Evolutionary conservation across 2,113 vertebrate species (phyloP), one percentile per base, ranked within the genome.

Genomic region (Mohoua ochrocephala): DNA sequence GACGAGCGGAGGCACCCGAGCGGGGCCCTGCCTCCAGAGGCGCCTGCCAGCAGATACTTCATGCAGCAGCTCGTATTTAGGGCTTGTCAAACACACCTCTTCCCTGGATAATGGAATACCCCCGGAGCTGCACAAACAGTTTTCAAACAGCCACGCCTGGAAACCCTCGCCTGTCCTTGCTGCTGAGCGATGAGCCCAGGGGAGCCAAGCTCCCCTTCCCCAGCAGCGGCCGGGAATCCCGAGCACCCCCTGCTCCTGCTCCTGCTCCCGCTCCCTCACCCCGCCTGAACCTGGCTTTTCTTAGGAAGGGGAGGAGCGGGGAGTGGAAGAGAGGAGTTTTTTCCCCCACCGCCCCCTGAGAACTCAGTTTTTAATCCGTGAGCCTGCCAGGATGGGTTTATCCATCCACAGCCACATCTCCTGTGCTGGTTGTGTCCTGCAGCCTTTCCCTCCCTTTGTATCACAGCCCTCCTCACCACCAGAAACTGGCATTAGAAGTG

Each of bases 21-120:
- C 77, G 37, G 50, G 83, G 35, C 84, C 24, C 59, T 63, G 78
- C 63, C 83, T 80, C 79, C 47, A 37, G 27, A 35, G 12, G 52
- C 82, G 33, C 9, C 84, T 39, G 57, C 63, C 91, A 33, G 95
- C 94, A 84, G 75, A 30, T 84, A 49, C 64, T 64, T 60, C 90
- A 68, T 8, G 47, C 54, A 47, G 85, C 92, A 86, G 27, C 76
- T 84, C 85, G 35, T 49, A 22, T 56, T 83, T 54, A 44, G 75
- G 75, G 68, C 84, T 69, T 95, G 90, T 93, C 95, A 94, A 63
- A 76, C 24, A 54, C 49, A 60, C 63, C 87, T 67, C 6, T 80
- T 74, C 92, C 74, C 82, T 61, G 50, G 91, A 4, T 77, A 74
- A 93, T 42, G 30, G 93, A 96, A 80, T 9, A 35, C 45, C 50